Percentiles rank a stretch among this genome's conserved stretches.
These are phyloP conservation scores for Alligator sinensis DNA, from an alignment of 2,113 vertebrate genomes.

Conservation along the genomic window DNA sequence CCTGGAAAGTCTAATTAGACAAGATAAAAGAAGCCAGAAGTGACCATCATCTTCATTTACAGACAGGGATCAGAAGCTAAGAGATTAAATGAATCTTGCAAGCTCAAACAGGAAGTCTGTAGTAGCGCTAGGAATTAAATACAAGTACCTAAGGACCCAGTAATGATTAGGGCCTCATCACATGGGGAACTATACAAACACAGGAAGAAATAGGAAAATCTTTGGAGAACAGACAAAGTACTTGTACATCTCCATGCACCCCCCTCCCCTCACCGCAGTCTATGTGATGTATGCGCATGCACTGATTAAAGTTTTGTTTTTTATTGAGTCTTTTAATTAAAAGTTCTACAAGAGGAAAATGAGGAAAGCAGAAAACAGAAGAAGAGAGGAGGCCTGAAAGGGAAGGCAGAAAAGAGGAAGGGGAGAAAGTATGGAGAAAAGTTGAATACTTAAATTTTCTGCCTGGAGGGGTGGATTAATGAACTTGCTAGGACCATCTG, in stretches of 20 bases:
- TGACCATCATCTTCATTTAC: background rate
- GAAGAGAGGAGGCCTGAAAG: background rate
- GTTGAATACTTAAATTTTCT: background rate
- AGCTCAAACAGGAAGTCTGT: background rate
- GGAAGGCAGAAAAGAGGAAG: background rate
- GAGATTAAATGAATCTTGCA: background rate
- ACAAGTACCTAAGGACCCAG: background rate
- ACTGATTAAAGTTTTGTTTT: background rate
- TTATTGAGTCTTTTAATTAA: background rate
- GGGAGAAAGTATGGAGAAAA: background rate
- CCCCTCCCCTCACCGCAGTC: too few relatives aligned
- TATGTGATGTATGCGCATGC: too few relatives aligned
- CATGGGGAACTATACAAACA: background rate
- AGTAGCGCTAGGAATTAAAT: background rate
- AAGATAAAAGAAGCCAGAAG: background rate
- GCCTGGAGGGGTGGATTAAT: background rate
- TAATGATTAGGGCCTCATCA: background rate
- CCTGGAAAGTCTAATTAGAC: background rate
- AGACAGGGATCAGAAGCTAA: background rate
- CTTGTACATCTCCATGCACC: too few relatives aligned
- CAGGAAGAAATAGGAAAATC: background rate
- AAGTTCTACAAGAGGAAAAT: too few relatives aligned
- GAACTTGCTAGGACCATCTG: rapidly evolving
- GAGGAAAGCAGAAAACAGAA: too few relatives aligned
- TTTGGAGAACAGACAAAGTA: too few relatives aligned